These are phyloP conservation scores for Bombus impatiens DNA, from an alignment of 1,140 invertebrate species.

Conservation along the genomic window DNA sequence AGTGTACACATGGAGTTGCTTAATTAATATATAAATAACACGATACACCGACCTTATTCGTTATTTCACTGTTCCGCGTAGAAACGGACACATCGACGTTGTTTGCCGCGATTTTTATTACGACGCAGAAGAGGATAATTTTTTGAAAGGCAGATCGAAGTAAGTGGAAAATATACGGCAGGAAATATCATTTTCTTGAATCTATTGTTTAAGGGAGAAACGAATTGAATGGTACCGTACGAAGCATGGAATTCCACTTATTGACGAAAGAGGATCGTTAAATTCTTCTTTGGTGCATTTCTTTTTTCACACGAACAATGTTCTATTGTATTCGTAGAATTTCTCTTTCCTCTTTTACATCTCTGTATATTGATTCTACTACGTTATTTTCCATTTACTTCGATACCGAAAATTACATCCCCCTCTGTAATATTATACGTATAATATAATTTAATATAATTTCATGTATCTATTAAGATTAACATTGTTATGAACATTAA, in stretches of 20 bases:
- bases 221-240: not conserved
- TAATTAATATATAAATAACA: conserved; percentile 47
- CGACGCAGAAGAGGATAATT: no score
- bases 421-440: no score
- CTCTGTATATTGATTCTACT: not conserved
- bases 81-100: conserved; percentile 4
- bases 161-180: not conserved
- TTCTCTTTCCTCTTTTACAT: not conserved
- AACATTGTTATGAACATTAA: not conserved
- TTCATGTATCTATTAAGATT: no score
- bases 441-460: not conserved
- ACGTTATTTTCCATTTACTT: not conserved
- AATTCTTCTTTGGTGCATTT: not conserved
- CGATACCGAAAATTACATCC: not conserved
- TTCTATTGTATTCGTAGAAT: not conserved
- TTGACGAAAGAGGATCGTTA: not conserved
- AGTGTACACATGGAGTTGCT: conserved; percentile 35
- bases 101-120: not conserved
- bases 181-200: not conserved
- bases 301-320: not conserved
- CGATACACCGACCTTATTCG: conserved; percentile 17
- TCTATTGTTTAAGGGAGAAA: not conserved
- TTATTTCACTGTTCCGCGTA: not conserved
- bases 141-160: not conserved
- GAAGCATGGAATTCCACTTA: not conserved